Percentiles rank a stretch among this genome's conserved stretches.
These are phyloP conservation scores for Sander vitreus DNA, from an alignment of 2,113 vertebrate genomes.

Conservation along the genomic window DNA sequence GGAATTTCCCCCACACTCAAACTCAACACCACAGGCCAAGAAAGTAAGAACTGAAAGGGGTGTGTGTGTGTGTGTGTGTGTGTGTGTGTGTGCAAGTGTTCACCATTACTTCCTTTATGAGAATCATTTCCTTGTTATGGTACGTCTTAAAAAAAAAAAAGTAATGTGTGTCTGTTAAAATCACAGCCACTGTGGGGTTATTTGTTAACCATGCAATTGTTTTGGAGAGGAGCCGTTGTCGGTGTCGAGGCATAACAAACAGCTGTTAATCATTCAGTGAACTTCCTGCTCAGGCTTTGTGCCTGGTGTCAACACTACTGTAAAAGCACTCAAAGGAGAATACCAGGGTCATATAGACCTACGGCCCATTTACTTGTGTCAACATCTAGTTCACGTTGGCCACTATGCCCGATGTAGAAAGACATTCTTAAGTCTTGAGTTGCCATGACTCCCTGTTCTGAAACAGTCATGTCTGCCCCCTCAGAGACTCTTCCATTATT, in stretches of 20 bases:
- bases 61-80: conserved; percentile 28
- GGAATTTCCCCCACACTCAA: conserved; percentile 64
- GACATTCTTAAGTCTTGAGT: background rate
- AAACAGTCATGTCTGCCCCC: background rate
- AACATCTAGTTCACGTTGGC: background rate
- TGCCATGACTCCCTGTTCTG: background rate
- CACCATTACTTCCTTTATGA: conserved; percentile 70
- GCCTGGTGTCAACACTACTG: conserved; percentile 7
- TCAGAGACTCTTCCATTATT: conserved; percentile 45
- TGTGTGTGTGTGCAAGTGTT: conserved; percentile 29
- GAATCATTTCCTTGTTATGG: conserved; percentile 78
- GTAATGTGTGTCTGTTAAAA: conserved; percentile 5
- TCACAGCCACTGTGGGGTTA: background rate
- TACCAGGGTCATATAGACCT: background rate
- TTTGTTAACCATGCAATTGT: conserved; percentile 18
- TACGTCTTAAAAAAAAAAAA: conserved; percentile 15
- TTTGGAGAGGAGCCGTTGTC: background rate
- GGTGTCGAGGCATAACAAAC: conserved; percentile 18
- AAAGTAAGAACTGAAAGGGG: conserved; percentile 82
- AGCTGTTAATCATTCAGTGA: conserved; percentile 50
- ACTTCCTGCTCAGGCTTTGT: conserved; percentile 55
- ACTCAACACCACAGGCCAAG: conserved; percentile 36
- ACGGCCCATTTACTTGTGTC: conserved; percentile 39
- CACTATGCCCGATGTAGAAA: background rate
- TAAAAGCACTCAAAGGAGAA: conserved; percentile 31